These are phyloP conservation scores for Amphiprion clarkii DNA, from an alignment of 2,797 vertebrate species.

Conservation along the genomic window DNA sequence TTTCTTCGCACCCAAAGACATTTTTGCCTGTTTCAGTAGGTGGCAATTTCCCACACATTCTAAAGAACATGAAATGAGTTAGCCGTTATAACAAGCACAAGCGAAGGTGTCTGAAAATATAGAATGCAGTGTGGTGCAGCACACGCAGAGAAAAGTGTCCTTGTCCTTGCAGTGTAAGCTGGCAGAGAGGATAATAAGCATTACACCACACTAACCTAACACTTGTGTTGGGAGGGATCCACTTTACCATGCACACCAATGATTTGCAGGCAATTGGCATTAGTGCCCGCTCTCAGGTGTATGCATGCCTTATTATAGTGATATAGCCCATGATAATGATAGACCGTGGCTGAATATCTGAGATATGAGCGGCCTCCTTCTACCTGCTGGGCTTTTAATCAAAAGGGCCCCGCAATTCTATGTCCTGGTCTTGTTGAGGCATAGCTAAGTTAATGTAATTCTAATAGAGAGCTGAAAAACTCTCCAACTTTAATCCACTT, in stretches of 20 bases:
- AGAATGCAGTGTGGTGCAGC: neutral
- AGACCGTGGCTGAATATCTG: constrained; percentile 69
- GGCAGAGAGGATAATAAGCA: constrained; percentile 64
- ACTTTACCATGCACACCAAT: constrained; percentile 43
- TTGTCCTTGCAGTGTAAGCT: constrained; percentile 68
- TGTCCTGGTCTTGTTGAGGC: constrained; percentile 76
- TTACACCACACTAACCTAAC: constrained; percentile 49
- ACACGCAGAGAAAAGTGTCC: constrained; percentile 29
- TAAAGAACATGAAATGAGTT: constrained; percentile 7
- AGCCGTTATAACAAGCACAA: constrained; percentile 4
- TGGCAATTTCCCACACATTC: neutral
- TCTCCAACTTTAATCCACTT: constrained; percentile 79
- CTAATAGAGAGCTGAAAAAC: constrained; percentile 80
- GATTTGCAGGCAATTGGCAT: constrained; percentile 68
- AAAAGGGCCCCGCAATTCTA: constrained; percentile 70
- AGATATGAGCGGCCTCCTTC: constrained; percentile 66
- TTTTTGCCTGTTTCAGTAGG: neutral
- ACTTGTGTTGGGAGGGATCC: constrained; percentile 32
- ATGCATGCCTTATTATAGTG: constrained; percentile 71
- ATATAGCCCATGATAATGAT: constrained; percentile 78
- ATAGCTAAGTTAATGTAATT: constrained; percentile 81
- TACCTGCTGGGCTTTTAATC: constrained; percentile 80
- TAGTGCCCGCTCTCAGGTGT: constrained; percentile 60
- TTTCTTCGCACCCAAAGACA: constrained; percentile 4
- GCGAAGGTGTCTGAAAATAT: constrained; percentile 5